Percentiles rank a stretch among this genome's conserved stretches.
phyloP scores from a whole-genome alignment of 2,113 vertebrate genomes.

The Pygoscelis antarcticus region DNA sequence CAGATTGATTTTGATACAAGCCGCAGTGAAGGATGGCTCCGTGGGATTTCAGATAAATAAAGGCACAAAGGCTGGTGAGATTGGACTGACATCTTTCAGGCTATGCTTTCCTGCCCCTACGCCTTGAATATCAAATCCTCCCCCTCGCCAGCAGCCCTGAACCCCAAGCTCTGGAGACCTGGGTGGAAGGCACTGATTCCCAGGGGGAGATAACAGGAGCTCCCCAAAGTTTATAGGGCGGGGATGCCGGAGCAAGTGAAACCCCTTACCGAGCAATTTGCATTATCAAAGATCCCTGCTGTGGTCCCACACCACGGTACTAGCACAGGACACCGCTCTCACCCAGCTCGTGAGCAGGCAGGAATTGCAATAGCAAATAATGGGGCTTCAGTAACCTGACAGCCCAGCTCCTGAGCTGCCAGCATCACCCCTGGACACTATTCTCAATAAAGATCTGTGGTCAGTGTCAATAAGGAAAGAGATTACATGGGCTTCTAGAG shows the following conservation, averaged over 20 bases:
- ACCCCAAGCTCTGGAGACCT: background rate
- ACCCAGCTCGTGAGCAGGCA: background rate
- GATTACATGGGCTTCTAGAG: background rate
- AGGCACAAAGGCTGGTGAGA: constrained; percentile 34
- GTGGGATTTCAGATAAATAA: constrained; percentile 28
- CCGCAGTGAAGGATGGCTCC: background rate
- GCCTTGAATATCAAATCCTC: constrained; percentile 12
- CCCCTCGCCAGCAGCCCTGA: background rate
- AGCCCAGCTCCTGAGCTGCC: background rate
- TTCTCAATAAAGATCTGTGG: background rate
- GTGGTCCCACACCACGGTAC: background rate
- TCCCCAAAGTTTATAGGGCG: background rate
- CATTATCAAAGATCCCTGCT: background rate
- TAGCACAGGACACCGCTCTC: background rate
- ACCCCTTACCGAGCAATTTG: background rate
- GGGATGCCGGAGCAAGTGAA: background rate
- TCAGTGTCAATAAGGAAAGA: background rate
- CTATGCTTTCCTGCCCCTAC: background rate
- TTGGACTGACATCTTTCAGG: constrained; percentile 35
- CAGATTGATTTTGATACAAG: background rate
- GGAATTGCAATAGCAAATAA: background rate
- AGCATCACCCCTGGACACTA: background rate
- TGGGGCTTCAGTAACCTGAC: background rate
- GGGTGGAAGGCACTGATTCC: background rate
- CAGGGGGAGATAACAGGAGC: background rate